These are phyloP conservation scores for Lepidocyrtoides sp. DNA, from an alignment of 2,888 invertebrate species.

Conservation along the genomic window DNA sequence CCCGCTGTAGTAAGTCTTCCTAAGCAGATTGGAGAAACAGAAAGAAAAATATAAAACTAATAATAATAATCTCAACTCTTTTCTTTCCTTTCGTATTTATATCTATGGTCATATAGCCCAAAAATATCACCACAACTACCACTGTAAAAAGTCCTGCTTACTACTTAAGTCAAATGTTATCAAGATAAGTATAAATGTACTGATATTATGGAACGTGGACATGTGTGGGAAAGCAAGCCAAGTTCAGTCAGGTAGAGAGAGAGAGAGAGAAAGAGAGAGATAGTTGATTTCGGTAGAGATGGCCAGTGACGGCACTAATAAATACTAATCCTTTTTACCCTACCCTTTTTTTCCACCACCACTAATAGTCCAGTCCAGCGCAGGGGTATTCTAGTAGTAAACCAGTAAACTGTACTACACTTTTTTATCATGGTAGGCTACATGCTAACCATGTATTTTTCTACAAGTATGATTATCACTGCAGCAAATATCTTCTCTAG, in stretches of 20 bases:
- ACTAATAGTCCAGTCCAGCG: no score
- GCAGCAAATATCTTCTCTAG: conserved; percentile 7
- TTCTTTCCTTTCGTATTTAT: conserved; percentile 6
- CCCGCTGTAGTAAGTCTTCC: neutral
- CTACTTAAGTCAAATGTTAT: neutral
- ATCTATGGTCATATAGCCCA: neutral
- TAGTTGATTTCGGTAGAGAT: conserved; percentile 33
- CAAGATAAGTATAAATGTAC: neutral
- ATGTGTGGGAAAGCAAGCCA: conserved; percentile 11
- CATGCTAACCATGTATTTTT: no score
- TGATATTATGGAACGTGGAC: neutral
- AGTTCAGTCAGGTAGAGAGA: conserved; percentile 30
- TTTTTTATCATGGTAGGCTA: neutral
- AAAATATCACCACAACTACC: neutral
- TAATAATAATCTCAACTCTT: conserved; percentile 30
- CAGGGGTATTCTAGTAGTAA: no score
- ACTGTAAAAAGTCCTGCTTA: neutral
- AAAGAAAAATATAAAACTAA: neutral
- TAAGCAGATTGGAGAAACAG: neutral
- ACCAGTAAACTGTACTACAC: neutral
- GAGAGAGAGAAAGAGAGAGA: neutral
- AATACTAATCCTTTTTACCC: conserved; percentile 30
- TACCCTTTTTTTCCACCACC: neutral
- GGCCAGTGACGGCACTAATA: conserved; percentile 43
- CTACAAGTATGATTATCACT: no score